Base-by-base conservation (phyloP, 2,113 vertebrate genomes). In the Channa maculata region DNA sequence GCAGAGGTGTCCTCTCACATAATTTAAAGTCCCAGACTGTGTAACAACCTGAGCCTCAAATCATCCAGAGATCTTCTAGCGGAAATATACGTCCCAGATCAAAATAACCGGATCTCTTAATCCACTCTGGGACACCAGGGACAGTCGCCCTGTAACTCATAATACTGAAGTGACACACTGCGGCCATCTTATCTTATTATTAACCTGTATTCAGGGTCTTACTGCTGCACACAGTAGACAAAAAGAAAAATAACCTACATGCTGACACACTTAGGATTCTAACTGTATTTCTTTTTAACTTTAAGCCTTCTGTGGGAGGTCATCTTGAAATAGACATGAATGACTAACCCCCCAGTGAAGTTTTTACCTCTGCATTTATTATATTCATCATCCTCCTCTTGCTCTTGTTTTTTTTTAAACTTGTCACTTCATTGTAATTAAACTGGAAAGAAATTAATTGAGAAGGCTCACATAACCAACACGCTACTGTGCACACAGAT, bases 71-170 rank as follows among this genome's bases (percentile, higher is more conserved):
- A 57, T 58, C 38, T 13, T 67, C 46, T 7, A 14, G 24, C 11
- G 1, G 11, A 57, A 53, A 43, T 55, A 44, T 12, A 33, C 34
- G 14, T 58, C 9, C 34, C 46, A 41, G 34, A 68, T 84, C 63
- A 79, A 75, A 88, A 80, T 73, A 57, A 64, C 61, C 45, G 41
- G 64, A 79, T 82, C 78, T 61, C 51, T 67, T 84, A 76, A 86
- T 81, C 75, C 68, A 66, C 55, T 80, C 37, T 53, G 50, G 11
- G 34, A 37, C 24, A 24, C 33, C 50, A 45, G 50, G n/a, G 60
- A 9, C 9, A 12, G 14, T 13, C 64, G 24, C 24, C 8, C 15
- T 37, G 38, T 57, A 66, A 67, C 63, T 11, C 5, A 24, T 5
- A 41, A 9, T 34, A 9, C 57, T 55, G 24, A 45, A 6, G 44